These are phyloP conservation scores for Bicyclus anynana DNA, from an alignment of 1,140 invertebrate genomes.

Conservation along the genomic window DNA sequence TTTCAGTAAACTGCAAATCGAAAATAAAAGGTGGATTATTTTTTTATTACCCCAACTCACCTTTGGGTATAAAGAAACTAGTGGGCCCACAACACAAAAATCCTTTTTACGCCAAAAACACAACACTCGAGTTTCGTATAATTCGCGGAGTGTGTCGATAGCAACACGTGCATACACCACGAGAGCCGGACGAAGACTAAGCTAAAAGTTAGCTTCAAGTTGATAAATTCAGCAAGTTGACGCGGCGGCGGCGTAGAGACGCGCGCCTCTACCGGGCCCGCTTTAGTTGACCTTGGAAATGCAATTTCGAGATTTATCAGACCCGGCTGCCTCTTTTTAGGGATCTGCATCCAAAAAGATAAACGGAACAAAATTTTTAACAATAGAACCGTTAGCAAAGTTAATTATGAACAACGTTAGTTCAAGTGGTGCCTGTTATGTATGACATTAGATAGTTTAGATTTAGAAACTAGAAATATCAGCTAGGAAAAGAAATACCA, in stretches of 20 bases:
- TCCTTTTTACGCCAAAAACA: conserved; percentile 13
- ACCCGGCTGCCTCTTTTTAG: conserved; percentile 21
- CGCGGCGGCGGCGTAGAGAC: conserved; percentile 5
- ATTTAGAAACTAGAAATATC: no score
- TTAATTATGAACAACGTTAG: no score
- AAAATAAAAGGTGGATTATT: background rate
- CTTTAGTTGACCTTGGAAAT: conserved; percentile 46
- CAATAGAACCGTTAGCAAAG: no score
- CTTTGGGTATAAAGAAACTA: conserved; percentile 20
- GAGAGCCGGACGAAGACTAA: conserved; percentile 23
- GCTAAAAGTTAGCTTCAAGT: conserved; percentile 1
- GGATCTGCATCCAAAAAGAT: background rate
- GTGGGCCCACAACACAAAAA: conserved; percentile 21
- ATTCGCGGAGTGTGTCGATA: conserved; percentile 3
- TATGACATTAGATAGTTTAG: no score
- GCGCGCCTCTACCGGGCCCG: conserved; percentile 23
- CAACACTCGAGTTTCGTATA: conserved; percentile 18
- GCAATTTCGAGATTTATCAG: conserved; percentile 58
- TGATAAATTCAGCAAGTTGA: conserved; percentile 8
- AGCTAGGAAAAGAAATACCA: no score
- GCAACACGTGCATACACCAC: conserved; percentile 8
- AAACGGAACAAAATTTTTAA: no score
- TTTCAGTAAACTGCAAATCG: background rate
- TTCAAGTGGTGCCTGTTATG: no score
- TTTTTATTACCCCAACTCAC: background rate